Percentiles rank a stretch among this genome's conserved stretches.
phyloP scores from a whole-genome alignment of 1,140 invertebrate genomes.

The Choristoneura fumiferana region DNA sequence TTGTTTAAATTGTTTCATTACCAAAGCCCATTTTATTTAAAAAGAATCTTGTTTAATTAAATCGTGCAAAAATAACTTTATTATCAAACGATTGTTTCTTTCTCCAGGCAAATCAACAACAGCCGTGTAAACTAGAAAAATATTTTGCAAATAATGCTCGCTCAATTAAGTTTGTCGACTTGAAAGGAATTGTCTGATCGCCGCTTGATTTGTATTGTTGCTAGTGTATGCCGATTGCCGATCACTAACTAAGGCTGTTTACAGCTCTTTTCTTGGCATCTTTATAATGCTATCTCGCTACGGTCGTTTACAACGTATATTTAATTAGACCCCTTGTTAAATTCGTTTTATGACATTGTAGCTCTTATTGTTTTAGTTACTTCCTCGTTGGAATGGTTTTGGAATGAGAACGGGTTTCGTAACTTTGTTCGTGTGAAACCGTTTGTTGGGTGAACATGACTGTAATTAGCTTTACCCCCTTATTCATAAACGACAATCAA shows the following conservation, averaged over 20 bases:
- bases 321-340: constrained; percentile 63
- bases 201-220: constrained; percentile 10
- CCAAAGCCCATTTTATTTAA: too few relatives aligned
- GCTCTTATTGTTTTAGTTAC: constrained; percentile 31
- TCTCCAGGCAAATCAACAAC: not conserved
- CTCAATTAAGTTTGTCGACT: not conserved
- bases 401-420: not conserved
- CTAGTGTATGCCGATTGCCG: not conserved
- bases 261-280: constrained; percentile 37
- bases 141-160: not conserved
- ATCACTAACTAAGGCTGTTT: constrained; percentile 23
- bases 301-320: constrained; percentile 48
- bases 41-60: too few relatives aligned
- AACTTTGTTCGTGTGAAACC: constrained; percentile 3
- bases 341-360: constrained; percentile 38
- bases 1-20: too few relatives aligned
- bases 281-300: constrained; percentile 47
- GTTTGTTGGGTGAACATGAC: not conserved
- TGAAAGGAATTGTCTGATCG: constrained; percentile 4
- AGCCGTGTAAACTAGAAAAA: not conserved
- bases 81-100: too few relatives aligned
- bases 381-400: constrained; percentile 25
- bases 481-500: too few relatives aligned
- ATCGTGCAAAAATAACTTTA: too few relatives aligned
- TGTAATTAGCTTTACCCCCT: not conserved